Base-by-base conservation (phyloP, 2,113 vertebrate genomes). In the Larimichthys crocea region DNA sequence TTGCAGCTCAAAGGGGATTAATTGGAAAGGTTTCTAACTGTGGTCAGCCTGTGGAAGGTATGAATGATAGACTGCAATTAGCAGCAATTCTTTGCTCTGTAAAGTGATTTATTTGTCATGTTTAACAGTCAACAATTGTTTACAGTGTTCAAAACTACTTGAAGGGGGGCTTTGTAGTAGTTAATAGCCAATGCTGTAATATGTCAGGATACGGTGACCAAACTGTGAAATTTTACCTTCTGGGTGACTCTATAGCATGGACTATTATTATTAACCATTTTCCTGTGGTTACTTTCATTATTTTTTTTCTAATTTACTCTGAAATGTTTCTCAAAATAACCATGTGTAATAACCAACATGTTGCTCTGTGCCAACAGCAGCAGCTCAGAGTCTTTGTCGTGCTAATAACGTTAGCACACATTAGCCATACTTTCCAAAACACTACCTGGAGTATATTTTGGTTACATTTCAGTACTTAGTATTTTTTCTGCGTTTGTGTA, bases 31-130 rank as follows among this genome's bases (percentile, higher is more conserved):
- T 65, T 66, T 73, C 31, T 26, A 3, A 55, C 69, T 74, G 24
- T 40, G 49, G 20, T 79, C 70, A 64, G 50, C 29, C 63, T 46
- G 16, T 31, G 22, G 11, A 73, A 84, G 78, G 86, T 83, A 77
- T 31, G 80, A 46, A 17, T 20, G 11, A 10, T 68, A 14, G 17
- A 26, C 16, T 73, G 2, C 3, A 50, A 22, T 31, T 56, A 24
- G 24, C 40, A 24, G 15, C 5, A 22, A 31, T 44, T 16, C 1
- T 46, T 24, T 44, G 17, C 1, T 64, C 24, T 46, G 4, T 22
- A 2, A 48, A 35, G 8, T 14, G 1, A 50, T 62, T 53, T 48
- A 1, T 71, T 22, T 48, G 35, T 40, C 16, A 52, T 59, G 5
- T 35, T 16, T 56, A 20, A n/a, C 5, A 26, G 24, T 3, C 22